Evolutionary conservation across 1,140 invertebrate species (phyloP).

Genomic region (Drosophila fuyamai): DNA sequence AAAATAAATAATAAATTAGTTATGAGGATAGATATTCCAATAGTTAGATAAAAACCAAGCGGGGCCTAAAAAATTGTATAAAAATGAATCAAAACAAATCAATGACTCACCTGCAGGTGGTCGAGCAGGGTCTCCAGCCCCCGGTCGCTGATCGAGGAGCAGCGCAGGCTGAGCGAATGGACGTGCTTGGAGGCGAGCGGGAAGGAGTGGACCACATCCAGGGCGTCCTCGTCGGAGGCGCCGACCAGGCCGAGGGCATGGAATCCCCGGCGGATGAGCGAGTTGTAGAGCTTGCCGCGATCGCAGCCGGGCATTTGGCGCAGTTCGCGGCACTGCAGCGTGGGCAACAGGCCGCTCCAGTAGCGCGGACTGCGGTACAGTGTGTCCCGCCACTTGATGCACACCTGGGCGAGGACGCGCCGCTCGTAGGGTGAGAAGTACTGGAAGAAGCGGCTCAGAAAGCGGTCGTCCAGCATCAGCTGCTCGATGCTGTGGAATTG

Average conservation of each 20-base stretch:
- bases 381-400: constrained; percentile 93
- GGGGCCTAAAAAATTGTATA: no score
- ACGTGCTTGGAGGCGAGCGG: constrained; percentile 93
- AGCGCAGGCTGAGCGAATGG: constrained; percentile 92
- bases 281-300: constrained; percentile 91
- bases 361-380: constrained; percentile 93
- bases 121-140: constrained; percentile 94
- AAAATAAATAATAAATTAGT: no score
- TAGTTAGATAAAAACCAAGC: no score
- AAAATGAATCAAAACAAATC: no score
- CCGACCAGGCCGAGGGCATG: constrained; percentile 93
- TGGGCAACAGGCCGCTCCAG: constrained; percentile 93
- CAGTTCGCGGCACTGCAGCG: constrained; percentile 93
- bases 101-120: constrained; percentile 90
- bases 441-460: constrained; percentile 93
- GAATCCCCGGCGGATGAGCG: constrained; percentile 93
- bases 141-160: constrained; percentile 94
- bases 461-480: constrained; percentile 92
- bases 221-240: constrained; percentile 94
- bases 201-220: constrained; percentile 94
- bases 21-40: no score
- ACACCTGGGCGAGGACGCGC: constrained; percentile 92
- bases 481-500: constrained; percentile 89
- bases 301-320: constrained; percentile 88
- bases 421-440: constrained; percentile 93